These are phyloP conservation scores for Rhinophrynus dorsalis DNA, from an alignment of 2,797 vertebrate genomes.

Conservation along the genomic window DNA sequence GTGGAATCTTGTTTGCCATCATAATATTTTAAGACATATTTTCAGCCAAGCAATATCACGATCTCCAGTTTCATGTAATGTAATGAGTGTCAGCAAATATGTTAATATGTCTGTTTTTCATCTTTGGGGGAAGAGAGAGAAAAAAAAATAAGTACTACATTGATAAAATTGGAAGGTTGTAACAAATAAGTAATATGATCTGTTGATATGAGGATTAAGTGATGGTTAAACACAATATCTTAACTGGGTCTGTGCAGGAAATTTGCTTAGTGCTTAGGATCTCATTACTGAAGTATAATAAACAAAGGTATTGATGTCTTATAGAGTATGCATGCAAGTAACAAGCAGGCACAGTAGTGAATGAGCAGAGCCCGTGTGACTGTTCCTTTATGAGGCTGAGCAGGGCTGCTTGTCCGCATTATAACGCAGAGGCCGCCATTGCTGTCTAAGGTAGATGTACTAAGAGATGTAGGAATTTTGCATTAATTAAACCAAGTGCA, in stretches of 20 bases:
- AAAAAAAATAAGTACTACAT: constrained; percentile 18
- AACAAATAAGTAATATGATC: constrained; percentile 38
- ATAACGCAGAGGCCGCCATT: background rate
- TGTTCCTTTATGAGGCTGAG: no score
- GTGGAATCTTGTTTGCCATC: constrained; percentile 9
- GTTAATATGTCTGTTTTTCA: constrained; percentile 31
- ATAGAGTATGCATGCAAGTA: background rate
- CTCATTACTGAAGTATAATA: constrained; percentile 44
- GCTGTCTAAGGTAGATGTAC: no score
- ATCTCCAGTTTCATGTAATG: constrained; percentile 33
- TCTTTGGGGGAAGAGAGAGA: background rate
- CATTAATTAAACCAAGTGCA: no score
- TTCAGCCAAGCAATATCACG: background rate
- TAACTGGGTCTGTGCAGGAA: constrained; percentile 33
- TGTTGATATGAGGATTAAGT: constrained; percentile 45
- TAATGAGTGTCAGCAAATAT: constrained; percentile 27
- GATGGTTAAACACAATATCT: constrained; percentile 44
- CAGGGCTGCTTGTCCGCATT: no score
- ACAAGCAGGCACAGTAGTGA: background rate
- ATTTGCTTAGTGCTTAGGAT: constrained; percentile 41
- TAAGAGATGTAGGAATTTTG: no score
- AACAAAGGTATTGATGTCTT: constrained; percentile 31
- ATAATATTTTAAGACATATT: constrained; percentile 20
- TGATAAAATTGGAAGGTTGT: constrained; percentile 31
- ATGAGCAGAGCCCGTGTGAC: no score